Percentiles rank a stretch among this genome's conserved stretches.
Conservation (phyloP, 1,140 invertebrate species). For the Meloidogyne floridensis region DNA sequence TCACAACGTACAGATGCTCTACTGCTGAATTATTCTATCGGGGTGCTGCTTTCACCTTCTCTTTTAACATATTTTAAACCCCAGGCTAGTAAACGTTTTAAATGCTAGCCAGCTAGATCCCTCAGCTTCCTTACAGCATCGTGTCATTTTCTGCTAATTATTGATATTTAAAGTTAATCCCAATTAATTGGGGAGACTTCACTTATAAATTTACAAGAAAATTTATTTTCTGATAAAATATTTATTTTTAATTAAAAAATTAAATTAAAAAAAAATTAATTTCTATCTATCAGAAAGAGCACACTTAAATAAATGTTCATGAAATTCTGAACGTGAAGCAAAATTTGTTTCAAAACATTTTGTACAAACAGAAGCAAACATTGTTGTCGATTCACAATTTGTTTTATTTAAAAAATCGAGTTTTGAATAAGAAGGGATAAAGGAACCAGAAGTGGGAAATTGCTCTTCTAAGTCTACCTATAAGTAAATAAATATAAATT, state of each 20-base stretch:
- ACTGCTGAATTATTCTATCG: no score
- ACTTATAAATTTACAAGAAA: no score
- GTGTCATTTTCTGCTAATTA: no score
- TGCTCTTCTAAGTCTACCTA: conserved; percentile 10
- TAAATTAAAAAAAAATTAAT: neutral
- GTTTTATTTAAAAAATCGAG: neutral
- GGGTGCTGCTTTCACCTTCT: no score
- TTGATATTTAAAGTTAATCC: no score
- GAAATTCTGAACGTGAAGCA: conserved; percentile 24
- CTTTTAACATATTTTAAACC: no score
- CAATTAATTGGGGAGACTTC: no score
- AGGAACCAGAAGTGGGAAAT: conserved; percentile 17
- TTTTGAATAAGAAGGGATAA: neutral
- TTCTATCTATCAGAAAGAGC: conserved; percentile 20
- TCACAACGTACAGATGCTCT: no score
- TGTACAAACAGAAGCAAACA: neutral
- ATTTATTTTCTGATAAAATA: neutral
- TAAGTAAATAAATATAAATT: neutral
- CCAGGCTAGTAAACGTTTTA: no score
- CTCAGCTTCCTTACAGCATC: no score
- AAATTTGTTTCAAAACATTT: conserved; percentile 32
- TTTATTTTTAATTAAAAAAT: neutral
- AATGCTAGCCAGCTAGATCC: no score
- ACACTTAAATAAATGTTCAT: conserved; percentile 38
- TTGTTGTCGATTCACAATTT: neutral